Evolutionary conservation across 1,140 invertebrate genomes (phyloP), one percentile per base, ranked within the genome.

Genomic region (Pogonomyrmex californicus): DNA sequence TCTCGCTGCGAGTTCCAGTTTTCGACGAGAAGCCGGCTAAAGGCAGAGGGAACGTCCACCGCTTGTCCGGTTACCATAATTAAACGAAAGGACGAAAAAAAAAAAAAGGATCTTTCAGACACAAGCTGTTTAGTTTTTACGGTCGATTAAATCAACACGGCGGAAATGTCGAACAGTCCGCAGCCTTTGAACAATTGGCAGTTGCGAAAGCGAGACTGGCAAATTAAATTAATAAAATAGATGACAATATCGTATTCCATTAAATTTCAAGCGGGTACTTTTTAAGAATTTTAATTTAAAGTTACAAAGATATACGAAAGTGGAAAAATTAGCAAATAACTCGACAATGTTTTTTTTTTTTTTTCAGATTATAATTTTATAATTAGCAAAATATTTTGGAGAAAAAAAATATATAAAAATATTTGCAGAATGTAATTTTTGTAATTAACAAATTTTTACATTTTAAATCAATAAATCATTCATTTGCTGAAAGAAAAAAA

Each of bases 1-100:
- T 54, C 38, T 38, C 47, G 14, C 6, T 36, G 47, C 23, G 10
- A 58, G 60, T 82, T 73, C 66, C 38, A 82, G 17, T 82, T 82
- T 82, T 12, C 68, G 54, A 56, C 23, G 41, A 66, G 41, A 82
- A 47, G 30, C 41, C 66, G 54, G 17, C 30, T 47, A 60, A 60
- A 17, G 2, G 17, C 17, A 38, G 23, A 38, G 17, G 17, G 44
- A 79, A 44, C 12, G 76, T 33, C 4, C n/a, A 41, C 33, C 38
- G 1, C 10, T 12, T 12, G 33, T 23, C 44, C 41, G 33, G 38
- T 49, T 36, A 30, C 44, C 17, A 65, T 36, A 41, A 47, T 30
- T 9, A 17, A 12, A 30, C 9, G 41, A 63, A 77, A 38, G 12
- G 33, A 60, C 10, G 49, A 77, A 1, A 6, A 54, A 54, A 30